Evolutionary conservation across 2,797 vertebrate species (phyloP).

Genomic region (Loriculus beryllinus): DNA sequence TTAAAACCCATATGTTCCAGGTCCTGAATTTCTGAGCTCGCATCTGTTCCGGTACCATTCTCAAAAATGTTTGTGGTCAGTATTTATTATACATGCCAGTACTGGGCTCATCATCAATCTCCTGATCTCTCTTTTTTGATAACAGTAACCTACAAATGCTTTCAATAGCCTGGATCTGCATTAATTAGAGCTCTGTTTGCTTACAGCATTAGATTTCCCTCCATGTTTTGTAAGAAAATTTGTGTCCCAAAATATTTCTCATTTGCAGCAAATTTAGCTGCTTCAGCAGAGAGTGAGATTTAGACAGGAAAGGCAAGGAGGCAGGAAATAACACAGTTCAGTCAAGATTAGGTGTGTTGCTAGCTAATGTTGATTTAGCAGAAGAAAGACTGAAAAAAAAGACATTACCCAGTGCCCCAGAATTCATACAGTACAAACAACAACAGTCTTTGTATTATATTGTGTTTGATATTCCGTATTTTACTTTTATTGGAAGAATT

Average conservation of each 20-base stretch:
- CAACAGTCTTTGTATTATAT: neutral
- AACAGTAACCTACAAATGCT: conserved; percentile 3
- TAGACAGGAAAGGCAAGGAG: conserved; percentile 63
- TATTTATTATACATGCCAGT: neutral
- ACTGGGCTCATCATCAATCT: neutral
- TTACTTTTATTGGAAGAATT: neutral
- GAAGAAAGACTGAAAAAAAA: conserved; percentile 1
- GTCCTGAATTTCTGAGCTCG: conserved; percentile 29
- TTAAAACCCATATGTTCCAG: conserved; percentile 55
- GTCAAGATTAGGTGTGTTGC: conserved; percentile 55
- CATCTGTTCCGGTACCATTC: neutral
- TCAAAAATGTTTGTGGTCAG: conserved; percentile 37
- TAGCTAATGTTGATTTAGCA: conserved; percentile 55
- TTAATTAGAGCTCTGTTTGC: conserved; percentile 53
- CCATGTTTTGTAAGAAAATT: conserved; percentile 57
- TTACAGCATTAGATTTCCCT: conserved; percentile 58
- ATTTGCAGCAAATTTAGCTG: conserved; percentile 69
- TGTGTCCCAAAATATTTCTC: conserved; percentile 60
- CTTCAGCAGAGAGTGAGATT: conserved; percentile 63
- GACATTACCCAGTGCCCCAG: neutral
- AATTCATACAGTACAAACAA: neutral
- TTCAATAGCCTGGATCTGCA: conserved; percentile 12
- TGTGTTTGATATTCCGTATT: neutral
- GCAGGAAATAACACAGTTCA: conserved; percentile 66
- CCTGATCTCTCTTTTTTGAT: neutral